Conservation (phyloP, 2,113 vertebrate species). For the Plestiodon gilberti region DNA sequence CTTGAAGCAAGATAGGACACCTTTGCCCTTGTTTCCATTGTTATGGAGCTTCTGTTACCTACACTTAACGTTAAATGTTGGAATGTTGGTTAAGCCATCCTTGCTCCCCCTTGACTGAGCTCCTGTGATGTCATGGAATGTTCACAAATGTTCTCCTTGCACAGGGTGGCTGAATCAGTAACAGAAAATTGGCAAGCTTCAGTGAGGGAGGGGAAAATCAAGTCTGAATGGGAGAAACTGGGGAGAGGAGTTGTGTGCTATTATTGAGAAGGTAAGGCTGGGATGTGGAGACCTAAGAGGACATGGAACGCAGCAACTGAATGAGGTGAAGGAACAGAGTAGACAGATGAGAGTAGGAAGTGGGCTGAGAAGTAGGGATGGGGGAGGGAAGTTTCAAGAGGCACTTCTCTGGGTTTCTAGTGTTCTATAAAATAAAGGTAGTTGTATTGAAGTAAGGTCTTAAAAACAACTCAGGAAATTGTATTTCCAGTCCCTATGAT, state of each 20-base stretch:
- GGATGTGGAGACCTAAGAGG: not conserved
- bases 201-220: not conserved
- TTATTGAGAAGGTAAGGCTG: not conserved
- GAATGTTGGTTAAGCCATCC: not conserved
- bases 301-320: not conserved
- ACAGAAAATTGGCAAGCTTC: too few species aligned
- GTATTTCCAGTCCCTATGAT: constrained; percentile 89
- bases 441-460: not conserved
- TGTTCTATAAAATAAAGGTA: not conserved
- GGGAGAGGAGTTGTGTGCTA: not conserved
- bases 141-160: not conserved
- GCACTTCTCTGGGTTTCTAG: not conserved
- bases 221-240: not conserved
- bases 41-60: not conserved
- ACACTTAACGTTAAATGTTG: not conserved
- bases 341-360: not conserved
- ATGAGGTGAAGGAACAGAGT: not conserved
- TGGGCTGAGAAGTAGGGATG: not conserved
- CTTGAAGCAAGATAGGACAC: not conserved
- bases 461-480: too few species aligned
- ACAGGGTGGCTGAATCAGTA: not conserved
- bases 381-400: not conserved
- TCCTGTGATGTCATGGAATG: not conserved
- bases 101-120: not conserved
- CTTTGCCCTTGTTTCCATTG: not conserved